phyloP scores from a whole-genome alignment of 2,113 vertebrate genomes.

The Ictalurus furcatus region DNA sequence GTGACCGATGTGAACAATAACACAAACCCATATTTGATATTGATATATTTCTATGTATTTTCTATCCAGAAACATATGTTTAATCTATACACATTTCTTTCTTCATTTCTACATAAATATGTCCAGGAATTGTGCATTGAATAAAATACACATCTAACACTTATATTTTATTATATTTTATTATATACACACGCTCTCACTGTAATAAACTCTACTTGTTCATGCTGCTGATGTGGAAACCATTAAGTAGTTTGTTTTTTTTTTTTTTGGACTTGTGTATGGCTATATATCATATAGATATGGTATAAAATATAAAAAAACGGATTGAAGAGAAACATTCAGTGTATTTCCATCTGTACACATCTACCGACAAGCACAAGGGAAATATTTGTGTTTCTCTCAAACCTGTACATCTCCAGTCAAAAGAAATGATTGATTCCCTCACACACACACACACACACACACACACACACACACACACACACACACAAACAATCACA shows the following conservation, averaged over 20 bases:
- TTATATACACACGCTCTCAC: neutral
- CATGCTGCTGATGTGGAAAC: neutral
- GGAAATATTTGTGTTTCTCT: neutral
- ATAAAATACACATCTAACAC: neutral
- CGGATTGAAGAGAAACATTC: neutral
- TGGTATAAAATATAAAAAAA: neutral
- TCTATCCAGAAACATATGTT: neutral
- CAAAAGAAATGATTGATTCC: constrained; percentile 5
- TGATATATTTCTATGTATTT: neutral
- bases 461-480: neutral
- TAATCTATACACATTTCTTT: too few relatives aligned
- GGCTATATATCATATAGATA: neutral
- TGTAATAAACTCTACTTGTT: neutral
- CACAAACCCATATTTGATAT: neutral
- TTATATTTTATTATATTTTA: neutral
- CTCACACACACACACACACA: neutral
- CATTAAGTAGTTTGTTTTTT: neutral
- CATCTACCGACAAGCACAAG: neutral
- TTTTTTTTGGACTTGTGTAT: neutral
- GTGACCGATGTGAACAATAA: neutral
- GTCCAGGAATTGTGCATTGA: neutral
- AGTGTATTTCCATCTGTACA: neutral
- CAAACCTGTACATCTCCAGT: neutral
- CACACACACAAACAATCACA: too few relatives aligned
- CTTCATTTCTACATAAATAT: neutral